A percentile compares a stretch with the other conserved stretches of the same genome.
These are phyloP conservation scores for Trichopria drosophilae DNA, from an alignment of 2,888 invertebrate genomes.

Conservation along the genomic window DNA sequence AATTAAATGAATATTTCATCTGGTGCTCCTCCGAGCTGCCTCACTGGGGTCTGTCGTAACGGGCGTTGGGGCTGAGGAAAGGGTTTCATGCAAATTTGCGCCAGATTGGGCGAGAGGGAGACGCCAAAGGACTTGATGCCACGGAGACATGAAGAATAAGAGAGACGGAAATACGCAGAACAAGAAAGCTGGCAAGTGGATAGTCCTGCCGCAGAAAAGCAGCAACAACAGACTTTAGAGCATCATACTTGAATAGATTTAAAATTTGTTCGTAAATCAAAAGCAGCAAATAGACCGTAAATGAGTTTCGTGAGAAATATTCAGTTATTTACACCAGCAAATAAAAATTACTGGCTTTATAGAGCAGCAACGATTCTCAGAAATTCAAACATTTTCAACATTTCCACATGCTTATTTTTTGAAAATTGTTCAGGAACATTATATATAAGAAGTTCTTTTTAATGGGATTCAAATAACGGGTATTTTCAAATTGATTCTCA, in stretches of 20 bases:
- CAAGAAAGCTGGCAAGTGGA: constrained; percentile 16
- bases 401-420: too few relatives aligned
- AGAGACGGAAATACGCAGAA: constrained; percentile 11
- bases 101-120: constrained; percentile 42
- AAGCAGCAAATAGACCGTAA: constrained; percentile 32
- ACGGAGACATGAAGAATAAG: constrained; percentile 8
- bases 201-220: too few relatives aligned
- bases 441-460: too few relatives aligned
- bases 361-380: too few relatives aligned
- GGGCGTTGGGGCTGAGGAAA: constrained; percentile 38
- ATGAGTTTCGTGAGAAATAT: too few relatives aligned
- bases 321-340: too few relatives aligned
- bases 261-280: constrained; percentile 41
- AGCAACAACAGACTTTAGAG: constrained; percentile 4
- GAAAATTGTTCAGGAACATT: too few relatives aligned
- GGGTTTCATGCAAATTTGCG: constrained; percentile 50
- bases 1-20: constrained; percentile 56
- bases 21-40: constrained; percentile 34
- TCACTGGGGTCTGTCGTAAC: constrained; percentile 28
- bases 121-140: constrained; percentile 7
- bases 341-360: too few relatives aligned
- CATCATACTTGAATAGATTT: constrained; percentile 35
- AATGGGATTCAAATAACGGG: too few relatives aligned
- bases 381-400: too few relatives aligned
- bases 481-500: too few relatives aligned